Evolutionary conservation across 1,140 invertebrate species (phyloP).

Genomic region (Dolichoris vasculosae): DNA sequence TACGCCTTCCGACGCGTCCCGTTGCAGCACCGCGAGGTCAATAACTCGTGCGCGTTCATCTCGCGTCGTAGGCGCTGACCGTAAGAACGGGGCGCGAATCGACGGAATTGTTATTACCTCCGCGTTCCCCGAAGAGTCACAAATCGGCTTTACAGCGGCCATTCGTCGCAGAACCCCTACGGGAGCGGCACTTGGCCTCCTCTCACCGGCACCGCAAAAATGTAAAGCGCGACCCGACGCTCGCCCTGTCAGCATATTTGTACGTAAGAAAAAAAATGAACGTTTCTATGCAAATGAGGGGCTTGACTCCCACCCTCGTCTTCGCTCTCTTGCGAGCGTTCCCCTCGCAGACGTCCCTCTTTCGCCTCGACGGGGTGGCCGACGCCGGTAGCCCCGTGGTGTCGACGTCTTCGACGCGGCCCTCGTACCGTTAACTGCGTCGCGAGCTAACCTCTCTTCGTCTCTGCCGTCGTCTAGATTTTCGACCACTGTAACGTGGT

Average conservation of each 20-base stretch:
- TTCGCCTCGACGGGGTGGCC: background rate
- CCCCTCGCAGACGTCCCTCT: background rate
- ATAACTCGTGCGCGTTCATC: background rate
- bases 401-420: background rate
- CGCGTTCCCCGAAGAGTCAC: slow-evolving; percentile 51
- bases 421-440: too few relatives aligned
- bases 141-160: slow-evolving; percentile 46
- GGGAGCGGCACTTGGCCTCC: slow-evolving; percentile 49
- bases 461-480: background rate
- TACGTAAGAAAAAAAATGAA: slow-evolving; percentile 64
- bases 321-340: slow-evolving; percentile 8
- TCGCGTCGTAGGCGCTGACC: background rate
- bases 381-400: background rate
- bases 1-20: too few relatives aligned
- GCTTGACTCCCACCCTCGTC: slow-evolving; percentile 55
- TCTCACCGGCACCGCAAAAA: slow-evolving; percentile 60
- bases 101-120: background rate
- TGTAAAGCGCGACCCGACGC: slow-evolving; percentile 65
- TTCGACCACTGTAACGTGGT: background rate
- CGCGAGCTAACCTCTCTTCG: background rate
- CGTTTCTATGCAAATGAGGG: slow-evolving; percentile 73
- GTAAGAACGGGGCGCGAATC: background rate
- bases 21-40: background rate
- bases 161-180: slow-evolving; percentile 37
- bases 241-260: slow-evolving; percentile 68